Evolutionary conservation across 2,888 invertebrate genomes (phyloP).

Genomic region (Glyphotaelius pellucidus): DNA sequence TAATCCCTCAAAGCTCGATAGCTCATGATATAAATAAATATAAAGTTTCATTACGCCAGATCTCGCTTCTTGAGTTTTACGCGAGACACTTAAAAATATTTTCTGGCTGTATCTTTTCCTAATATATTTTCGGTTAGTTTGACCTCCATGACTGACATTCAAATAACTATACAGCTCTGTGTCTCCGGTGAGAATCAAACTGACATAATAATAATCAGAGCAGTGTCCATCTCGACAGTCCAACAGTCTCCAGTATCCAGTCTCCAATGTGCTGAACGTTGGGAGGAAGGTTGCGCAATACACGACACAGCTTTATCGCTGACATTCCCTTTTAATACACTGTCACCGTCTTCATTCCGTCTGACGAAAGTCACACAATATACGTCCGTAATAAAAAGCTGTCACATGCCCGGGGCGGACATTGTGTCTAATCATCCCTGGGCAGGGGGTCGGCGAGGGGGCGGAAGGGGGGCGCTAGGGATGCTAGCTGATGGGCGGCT

Average conservation of each 20-base stretch:
- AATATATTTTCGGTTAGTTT: background rate
- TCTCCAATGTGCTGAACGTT: background rate
- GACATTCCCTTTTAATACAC: slow-evolving; percentile 65
- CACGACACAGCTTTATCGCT: slow-evolving; percentile 55
- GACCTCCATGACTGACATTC: background rate
- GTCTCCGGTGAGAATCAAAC: background rate
- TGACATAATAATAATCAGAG: background rate
- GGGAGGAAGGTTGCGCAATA: slow-evolving; percentile 22
- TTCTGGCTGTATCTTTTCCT: background rate
- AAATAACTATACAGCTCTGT: background rate
- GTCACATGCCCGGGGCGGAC: slow-evolving; percentile 65
- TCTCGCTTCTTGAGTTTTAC: background rate
- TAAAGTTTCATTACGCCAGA: background rate
- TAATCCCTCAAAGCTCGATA: no score
- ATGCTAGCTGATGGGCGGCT: slow-evolving; percentile 55
- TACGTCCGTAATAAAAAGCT: slow-evolving; percentile 66
- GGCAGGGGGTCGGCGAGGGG: slow-evolving; percentile 60
- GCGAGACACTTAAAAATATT: background rate
- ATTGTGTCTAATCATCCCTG: slow-evolving; percentile 66
- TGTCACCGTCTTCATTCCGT: slow-evolving; percentile 65
- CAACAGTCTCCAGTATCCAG: background rate
- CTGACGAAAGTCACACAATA: slow-evolving; percentile 66
- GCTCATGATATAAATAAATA: background rate
- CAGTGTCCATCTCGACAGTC: background rate
- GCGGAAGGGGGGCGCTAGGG: slow-evolving; percentile 51